phyloP scores from a whole-genome alignment of 2,113 vertebrate species.

The Nanorana parkeri region DNA sequence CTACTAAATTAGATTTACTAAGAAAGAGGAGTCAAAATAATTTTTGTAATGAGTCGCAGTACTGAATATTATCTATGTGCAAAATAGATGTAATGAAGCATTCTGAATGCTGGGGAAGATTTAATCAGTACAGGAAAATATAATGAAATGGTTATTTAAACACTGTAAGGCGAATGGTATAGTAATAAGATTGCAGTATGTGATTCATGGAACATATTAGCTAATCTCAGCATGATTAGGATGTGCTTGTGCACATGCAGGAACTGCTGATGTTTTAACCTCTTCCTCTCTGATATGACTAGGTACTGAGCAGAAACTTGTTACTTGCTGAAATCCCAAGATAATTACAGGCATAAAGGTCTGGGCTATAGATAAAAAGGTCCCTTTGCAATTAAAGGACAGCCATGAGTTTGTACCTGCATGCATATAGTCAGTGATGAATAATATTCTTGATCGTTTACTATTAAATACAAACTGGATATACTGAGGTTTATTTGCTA shows the following conservation, averaged over 20 bases:
- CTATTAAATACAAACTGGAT: too few relatives aligned
- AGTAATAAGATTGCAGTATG: slow-evolving; percentile 76
- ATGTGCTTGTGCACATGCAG: slow-evolving; percentile 68
- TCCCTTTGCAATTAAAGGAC: background rate
- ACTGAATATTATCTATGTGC: slow-evolving; percentile 71
- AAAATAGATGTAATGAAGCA: slow-evolving; percentile 79
- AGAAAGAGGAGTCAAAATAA: slow-evolving; percentile 66
- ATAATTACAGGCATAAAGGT: background rate
- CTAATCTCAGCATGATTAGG: slow-evolving; percentile 72
- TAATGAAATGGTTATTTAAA: slow-evolving; percentile 82
- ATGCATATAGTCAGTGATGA: too few relatives aligned
- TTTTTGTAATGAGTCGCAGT: slow-evolving; percentile 70
- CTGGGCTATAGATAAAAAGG: background rate
- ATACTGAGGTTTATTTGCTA: too few relatives aligned
- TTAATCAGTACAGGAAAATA: slow-evolving; percentile 75
- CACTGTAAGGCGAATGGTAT: slow-evolving; percentile 74
- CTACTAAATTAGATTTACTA: slow-evolving; percentile 74
- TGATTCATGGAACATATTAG: slow-evolving; percentile 66
- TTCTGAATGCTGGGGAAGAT: slow-evolving; percentile 75
- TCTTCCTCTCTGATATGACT: background rate
- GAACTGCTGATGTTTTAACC: slow-evolving; percentile 2
- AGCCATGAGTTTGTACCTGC: background rate
- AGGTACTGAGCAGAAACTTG: background rate
- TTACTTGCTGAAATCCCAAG: background rate
- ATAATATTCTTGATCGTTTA: too few relatives aligned